phyloP scores from a whole-genome alignment of 2,113 vertebrate species.

The Dasypus novemcinctus region DNA sequence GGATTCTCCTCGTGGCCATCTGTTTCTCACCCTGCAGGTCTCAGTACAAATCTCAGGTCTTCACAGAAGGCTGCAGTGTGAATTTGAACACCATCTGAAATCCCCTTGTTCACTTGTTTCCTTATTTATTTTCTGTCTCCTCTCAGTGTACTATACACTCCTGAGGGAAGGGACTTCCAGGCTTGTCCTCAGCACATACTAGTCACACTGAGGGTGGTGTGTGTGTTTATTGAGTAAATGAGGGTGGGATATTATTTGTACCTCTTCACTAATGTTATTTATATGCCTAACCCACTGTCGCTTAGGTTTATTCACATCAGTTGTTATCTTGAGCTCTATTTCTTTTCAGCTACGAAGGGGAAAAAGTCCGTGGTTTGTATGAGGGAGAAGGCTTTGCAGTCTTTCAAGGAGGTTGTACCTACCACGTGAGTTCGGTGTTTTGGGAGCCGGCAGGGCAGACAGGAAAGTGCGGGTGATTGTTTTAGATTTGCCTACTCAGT shows the following conservation, averaged over 20 bases:
- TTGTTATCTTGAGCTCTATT: conserved; percentile 55
- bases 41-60: neutral
- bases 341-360: conserved; percentile 89
- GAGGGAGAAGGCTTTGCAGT: conserved; percentile 88
- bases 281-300: neutral
- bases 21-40: neutral
- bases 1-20: neutral
- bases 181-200: neutral
- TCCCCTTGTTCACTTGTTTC: neutral
- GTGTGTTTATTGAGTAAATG: neutral
- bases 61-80: neutral
- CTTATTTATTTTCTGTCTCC: neutral
- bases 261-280: neutral
- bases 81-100: neutral
- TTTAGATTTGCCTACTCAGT: neutral
- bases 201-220: neutral
- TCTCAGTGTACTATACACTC: neutral
- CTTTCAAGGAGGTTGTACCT: conserved; percentile 89
- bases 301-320: neutral
- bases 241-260: neutral
- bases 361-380: conserved; percentile 79
- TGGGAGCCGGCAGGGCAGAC: neutral
- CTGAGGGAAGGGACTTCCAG: neutral
- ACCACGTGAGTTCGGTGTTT: conserved; percentile 83
- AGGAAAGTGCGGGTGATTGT: neutral